Evolutionary conservation across 2,113 vertebrate species (phyloP), one percentile per base, ranked within the genome.

Genomic region (Marmota monax): DNA sequence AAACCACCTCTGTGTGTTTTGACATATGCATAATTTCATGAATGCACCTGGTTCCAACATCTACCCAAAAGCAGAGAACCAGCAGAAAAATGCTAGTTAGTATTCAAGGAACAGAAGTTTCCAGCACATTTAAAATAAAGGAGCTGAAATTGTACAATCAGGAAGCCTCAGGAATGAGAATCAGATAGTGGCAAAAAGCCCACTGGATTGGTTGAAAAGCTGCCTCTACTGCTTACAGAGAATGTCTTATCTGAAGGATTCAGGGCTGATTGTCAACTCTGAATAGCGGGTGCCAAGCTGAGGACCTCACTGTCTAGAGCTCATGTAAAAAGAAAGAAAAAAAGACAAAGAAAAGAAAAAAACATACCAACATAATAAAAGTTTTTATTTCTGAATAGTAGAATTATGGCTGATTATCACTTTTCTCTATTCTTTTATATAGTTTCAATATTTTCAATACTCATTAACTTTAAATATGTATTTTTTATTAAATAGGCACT

Each of bases 51-150:
- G 23, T 80, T 92, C 56, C 34, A 78, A 63, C 70, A 94, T 88
- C 32, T 79, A 5, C 25, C 34, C 11, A 48, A 85, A 96, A 92
- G 16, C 51, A 77, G 16, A 93, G 82, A 88, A 85, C 65, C 11
- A 96, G 72, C 65, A 95, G 84, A 84, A 97, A 96, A 92, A 72
- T 14, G n/a, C n/a, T 82, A 42, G 56, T 88, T 95, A 79, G 88
- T 72, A 95, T 90, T 93, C 92, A 85, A 37, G 51, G 48, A 95
- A 83, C 67, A 90, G 67, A 97, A 80, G 39, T 87, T 95, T 70
- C 74, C 27, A 7, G 56, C 61, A 92, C 56, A 84, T 82, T 93
- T 87, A 58, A 90, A 94, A 69, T 48, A 92, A 95, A 92, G 73
- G 27, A 88, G 61, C 72, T 95, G 84, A 94, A 92, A 95, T n/a